phyloP scores from a whole-genome alignment of 2,797 vertebrate genomes.

The Micropoecilia bifurca region DNA sequence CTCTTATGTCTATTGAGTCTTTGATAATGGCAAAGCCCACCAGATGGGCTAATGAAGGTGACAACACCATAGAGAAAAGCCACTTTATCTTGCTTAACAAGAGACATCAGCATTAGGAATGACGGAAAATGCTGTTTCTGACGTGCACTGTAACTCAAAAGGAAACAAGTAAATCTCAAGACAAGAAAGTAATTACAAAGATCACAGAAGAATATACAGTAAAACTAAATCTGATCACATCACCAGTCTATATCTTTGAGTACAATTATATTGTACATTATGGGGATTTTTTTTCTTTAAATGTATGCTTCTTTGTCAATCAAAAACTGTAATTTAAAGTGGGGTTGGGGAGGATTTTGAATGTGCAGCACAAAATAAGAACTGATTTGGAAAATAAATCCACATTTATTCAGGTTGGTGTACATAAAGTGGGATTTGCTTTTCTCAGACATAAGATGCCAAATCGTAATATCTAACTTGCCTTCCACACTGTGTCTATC shows the following conservation, averaged over 20 bases:
- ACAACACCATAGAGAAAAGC: slow-evolving; percentile 36
- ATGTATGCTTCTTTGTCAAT: background rate
- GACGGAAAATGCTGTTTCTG: slow-evolving; percentile 9
- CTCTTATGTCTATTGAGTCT: slow-evolving; percentile 40
- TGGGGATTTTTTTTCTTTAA: background rate
- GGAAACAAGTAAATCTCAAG: slow-evolving; percentile 3
- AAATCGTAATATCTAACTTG: slow-evolving; percentile 14
- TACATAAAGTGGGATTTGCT: background rate
- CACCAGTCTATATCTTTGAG: background rate
- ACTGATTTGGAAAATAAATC: background rate
- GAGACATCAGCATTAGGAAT: slow-evolving; percentile 30
- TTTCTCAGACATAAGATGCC: background rate
- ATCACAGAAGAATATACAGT: background rate
- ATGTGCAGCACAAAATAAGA: background rate
- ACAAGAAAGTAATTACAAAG: slow-evolving; percentile 5
- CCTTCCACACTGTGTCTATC: slow-evolving; percentile 31
- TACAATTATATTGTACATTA: slow-evolving; percentile 2
- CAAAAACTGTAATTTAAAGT: background rate
- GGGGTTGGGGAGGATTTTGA: background rate
- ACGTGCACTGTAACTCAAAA: slow-evolving; percentile 5
- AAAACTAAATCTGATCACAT: background rate
- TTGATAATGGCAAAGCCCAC: slow-evolving; percentile 42
- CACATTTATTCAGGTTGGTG: background rate
- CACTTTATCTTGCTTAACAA: slow-evolving; percentile 43
- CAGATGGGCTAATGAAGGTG: slow-evolving; percentile 57